A percentile compares a stretch with the other conserved stretches of the same genome.
Conservation (phyloP, 1,140 invertebrate genomes). For the Plectrocnemia conspersa region DNA sequence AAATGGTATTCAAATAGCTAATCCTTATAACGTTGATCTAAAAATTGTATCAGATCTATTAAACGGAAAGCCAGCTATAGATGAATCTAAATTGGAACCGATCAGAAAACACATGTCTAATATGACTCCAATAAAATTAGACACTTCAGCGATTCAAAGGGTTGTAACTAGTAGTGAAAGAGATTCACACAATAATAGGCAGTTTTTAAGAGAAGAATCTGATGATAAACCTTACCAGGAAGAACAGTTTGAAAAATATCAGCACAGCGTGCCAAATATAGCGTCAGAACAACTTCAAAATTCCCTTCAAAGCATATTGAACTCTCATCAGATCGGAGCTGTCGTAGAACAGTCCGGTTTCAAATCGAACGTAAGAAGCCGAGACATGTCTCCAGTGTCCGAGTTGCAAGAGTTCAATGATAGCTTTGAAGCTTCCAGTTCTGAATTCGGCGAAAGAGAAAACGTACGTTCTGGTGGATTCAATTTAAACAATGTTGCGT, state of each 20-base stretch:
- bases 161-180: slow-evolving; percentile 42
- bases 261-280: slow-evolving; percentile 22
- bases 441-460: slow-evolving; percentile 10
- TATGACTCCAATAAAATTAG: slow-evolving; percentile 41
- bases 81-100: slow-evolving; percentile 40
- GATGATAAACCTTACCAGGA: slow-evolving; percentile 9
- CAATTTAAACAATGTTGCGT: slow-evolving; percentile 36
- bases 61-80: slow-evolving; percentile 44
- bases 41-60: slow-evolving; percentile 49
- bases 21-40: slow-evolving; percentile 49
- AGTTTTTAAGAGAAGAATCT: slow-evolving; percentile 8
- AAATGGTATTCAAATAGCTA: slow-evolving; percentile 47
- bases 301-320: slow-evolving; percentile 45
- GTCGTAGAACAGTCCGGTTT: slow-evolving; percentile 44
- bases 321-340: slow-evolving; percentile 46
- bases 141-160: slow-evolving; percentile 46
- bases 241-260: slow-evolving; percentile 10
- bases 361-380: slow-evolving; percentile 36
- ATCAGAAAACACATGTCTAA: slow-evolving; percentile 42
- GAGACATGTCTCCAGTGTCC: not conserved
- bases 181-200: slow-evolving; percentile 7
- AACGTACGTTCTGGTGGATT: slow-evolving; percentile 34
- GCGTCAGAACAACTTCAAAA: slow-evolving; percentile 30
- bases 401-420: slow-evolving; percentile 9
- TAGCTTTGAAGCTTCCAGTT: slow-evolving; percentile 2